Evolutionary conservation across 1,140 invertebrate species (phyloP), one percentile per base, ranked within the genome.

Genomic region (Scaptomyza montana): DNA sequence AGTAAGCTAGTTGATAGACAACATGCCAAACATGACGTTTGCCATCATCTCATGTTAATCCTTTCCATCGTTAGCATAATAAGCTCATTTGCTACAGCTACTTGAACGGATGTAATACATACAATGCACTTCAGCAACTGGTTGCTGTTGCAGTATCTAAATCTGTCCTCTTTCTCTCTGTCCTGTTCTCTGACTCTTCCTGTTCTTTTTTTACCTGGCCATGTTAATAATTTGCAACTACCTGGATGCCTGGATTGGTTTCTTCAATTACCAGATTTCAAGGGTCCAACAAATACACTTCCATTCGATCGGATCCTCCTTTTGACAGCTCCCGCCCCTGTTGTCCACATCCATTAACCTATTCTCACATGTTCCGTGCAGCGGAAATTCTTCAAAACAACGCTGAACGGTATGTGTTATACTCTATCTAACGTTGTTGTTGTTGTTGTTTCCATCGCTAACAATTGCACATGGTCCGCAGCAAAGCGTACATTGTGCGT

Each of bases 321-420:
- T 36, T 19, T 33, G 43, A 3, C 43, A 3, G 2, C 9, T 1
- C 12, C 2, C 19, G 33, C 13, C 51, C 43, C 28, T 5, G 6
- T 43, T 47, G 47, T 39, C 16, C 49, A 47, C 49, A 54, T 51
- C 36, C 53, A 71, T 65, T 65, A 51, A 71, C 53, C 61, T 71
- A 71, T 65, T 57, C 53, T 71, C 46, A 16, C 46, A 16, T 36
- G 45, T 64, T 70, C 56, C 51, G 60, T 84, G 59, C 64, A 64
- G 39, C 43, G 72, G 67, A 73, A 72, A 78, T 84, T 84, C 76
- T 84, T 84, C 80, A 82, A 61, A 67, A 39, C 63, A 65, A 33
- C 30, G 30, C 30, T 33, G 30, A 33, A 33, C 30, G 30, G 2
- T 33, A 33, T 4, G 51, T 47, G 33, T 50, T 56, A 55, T 69